phyloP scores from a whole-genome alignment of 1,140 invertebrate genomes.

The Berghia stephanieae region DNA sequence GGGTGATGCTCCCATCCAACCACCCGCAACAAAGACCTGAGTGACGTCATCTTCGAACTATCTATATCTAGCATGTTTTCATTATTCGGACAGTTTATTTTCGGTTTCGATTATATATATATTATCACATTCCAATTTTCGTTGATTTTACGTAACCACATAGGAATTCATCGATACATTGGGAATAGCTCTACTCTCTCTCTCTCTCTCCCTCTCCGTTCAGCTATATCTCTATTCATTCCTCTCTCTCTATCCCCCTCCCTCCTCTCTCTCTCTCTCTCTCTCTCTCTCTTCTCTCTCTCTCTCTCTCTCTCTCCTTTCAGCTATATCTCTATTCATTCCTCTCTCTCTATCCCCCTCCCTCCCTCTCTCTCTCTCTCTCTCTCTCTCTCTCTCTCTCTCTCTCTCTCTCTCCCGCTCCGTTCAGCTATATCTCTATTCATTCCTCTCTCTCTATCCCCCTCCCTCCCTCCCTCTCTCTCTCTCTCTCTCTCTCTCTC shows the following conservation, averaged over 20 bases:
- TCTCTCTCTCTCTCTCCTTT: constrained; percentile 1
- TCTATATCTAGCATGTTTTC: no score
- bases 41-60: no score
- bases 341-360: neutral
- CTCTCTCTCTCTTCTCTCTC: neutral
- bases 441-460: neutral
- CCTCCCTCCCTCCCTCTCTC: neutral
- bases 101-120: no score
- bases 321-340: neutral
- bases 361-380: neutral
- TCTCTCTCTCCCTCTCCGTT: neutral
- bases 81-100: no score
- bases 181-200: no score
- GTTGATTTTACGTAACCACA: no score
- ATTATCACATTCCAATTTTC: no score
- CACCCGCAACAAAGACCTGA: no score
- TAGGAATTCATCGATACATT: no score
- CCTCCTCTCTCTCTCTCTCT: neutral
- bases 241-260: neutral
- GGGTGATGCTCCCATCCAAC: no score
- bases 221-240: neutral
- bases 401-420: neutral
- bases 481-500: constrained; percentile 1
- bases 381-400: neutral
- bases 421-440: neutral